phyloP scores from a whole-genome alignment of 2,797 vertebrate genomes.

The Garrulus glandarius region DNA sequence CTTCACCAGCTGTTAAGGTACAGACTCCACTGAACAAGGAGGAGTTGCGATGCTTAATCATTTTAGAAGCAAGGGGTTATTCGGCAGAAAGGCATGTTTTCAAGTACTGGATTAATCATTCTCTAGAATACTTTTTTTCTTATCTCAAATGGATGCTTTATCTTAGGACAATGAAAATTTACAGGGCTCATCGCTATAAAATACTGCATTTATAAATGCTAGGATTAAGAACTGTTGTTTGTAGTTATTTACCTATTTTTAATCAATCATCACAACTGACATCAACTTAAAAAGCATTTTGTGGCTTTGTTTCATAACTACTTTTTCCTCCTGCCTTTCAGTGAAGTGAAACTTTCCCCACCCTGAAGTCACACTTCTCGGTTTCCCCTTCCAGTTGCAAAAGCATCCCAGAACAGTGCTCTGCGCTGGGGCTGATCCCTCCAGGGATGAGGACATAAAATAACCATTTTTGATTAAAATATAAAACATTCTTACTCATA shows the following conservation, averaged over 20 bases:
- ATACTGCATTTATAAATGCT: background rate
- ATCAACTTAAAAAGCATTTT: fast-evolving
- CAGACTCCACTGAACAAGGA: background rate
- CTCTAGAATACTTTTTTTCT: background rate
- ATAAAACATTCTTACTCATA: background rate
- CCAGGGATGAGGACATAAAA: background rate
- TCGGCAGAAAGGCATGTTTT: background rate
- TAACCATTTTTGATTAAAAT: background rate
- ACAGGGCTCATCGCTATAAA: background rate
- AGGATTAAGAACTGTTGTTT: background rate
- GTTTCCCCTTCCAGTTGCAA: background rate
- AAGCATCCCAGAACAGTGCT: background rate
- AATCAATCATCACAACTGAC: background rate
- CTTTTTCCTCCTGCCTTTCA: background rate
- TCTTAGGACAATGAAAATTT: background rate
- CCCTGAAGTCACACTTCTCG: background rate
- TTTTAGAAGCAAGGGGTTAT: background rate
- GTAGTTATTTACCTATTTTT: background rate
- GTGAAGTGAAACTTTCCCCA: background rate
- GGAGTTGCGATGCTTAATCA: background rate
- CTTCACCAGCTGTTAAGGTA: background rate
- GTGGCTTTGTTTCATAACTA: background rate
- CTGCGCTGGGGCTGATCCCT: background rate
- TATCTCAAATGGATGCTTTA: background rate
- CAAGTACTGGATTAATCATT: background rate